A percentile compares a stretch with the other conserved stretches of the same genome.
phyloP scores from a whole-genome alignment of 2,113 vertebrate genomes.

The Neotragus pygmaeus region DNA sequence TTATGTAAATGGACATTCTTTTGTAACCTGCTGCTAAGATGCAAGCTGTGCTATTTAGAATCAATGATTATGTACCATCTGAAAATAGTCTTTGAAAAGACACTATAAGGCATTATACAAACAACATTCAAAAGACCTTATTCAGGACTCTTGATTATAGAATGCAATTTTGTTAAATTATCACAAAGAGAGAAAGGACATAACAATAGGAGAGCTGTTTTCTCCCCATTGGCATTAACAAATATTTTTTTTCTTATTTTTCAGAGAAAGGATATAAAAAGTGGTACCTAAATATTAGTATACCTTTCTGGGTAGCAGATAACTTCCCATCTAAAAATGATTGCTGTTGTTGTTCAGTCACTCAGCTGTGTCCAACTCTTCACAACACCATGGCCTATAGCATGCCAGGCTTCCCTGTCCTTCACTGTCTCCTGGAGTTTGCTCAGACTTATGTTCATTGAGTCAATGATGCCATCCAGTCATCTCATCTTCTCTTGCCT shows the following conservation, averaged over 20 bases:
- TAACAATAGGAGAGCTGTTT: background rate
- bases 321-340: background rate
- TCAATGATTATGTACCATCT: background rate
- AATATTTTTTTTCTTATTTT: background rate
- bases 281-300: background rate
- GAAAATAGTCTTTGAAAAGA: conserved; percentile 37
- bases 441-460: background rate
- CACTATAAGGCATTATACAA: background rate
- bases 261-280: background rate
- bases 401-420: background rate
- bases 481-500: background rate
- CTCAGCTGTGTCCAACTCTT: background rate
- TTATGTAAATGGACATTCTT: conserved; percentile 19
- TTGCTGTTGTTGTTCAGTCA: background rate
- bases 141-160: background rate
- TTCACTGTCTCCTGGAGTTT: background rate
- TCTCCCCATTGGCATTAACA: background rate
- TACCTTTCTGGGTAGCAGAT: background rate
- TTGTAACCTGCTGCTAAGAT: conserved; percentile 36
- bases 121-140: background rate
- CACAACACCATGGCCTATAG: background rate
- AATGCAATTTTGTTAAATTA: background rate
- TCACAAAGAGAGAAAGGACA: conserved; percentile 19
- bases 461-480: background rate
- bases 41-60: background rate